A percentile compares a stretch with the other conserved stretches of the same genome.
These are phyloP conservation scores for Perizoma affinitatum DNA, from an alignment of 2,888 invertebrate species.

Conservation along the genomic window DNA sequence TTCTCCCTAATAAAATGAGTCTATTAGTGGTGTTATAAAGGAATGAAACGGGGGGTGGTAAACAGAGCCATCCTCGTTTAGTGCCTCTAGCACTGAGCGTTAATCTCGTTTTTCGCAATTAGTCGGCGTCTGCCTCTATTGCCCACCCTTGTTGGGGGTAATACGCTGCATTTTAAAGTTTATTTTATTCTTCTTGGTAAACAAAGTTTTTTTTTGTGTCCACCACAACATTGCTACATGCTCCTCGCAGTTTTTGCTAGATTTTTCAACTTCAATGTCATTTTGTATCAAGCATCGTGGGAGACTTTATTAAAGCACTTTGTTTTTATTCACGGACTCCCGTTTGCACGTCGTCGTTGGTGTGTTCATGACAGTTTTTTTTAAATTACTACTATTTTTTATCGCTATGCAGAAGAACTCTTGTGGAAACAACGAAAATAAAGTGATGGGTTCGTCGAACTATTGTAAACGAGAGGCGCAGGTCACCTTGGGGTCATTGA, in stretches of 20 bases:
- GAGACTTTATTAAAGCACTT: constrained; percentile 31
- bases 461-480: constrained; percentile 54
- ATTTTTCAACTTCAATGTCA: constrained; percentile 44
- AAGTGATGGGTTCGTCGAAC: constrained; percentile 67
- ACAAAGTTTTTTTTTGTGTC: constrained; percentile 56
- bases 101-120: constrained; percentile 81
- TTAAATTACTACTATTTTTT: constrained; percentile 17
- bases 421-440: constrained; percentile 50
- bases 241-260: constrained; percentile 49
- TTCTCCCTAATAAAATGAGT: constrained; percentile 71
- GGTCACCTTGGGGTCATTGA: constrained; percentile 77
- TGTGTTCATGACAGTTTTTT: constrained; percentile 13
- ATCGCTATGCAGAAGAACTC: constrained; percentile 37
- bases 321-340: constrained; percentile 35
- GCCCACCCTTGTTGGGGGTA: constrained; percentile 62
- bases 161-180: constrained; percentile 62
- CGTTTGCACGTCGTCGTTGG: constrained; percentile 9
- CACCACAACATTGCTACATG: constrained; percentile 45
- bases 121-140: constrained; percentile 70
- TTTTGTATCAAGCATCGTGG: constrained; percentile 43
- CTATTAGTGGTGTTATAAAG: constrained; percentile 73
- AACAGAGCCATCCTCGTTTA: constrained; percentile 71
- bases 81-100: constrained; percentile 71
- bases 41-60: constrained; percentile 65
- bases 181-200: constrained; percentile 60